phyloP scores from a whole-genome alignment of 1,140 invertebrate species.

The Pseudobourletiella spinata region DNA sequence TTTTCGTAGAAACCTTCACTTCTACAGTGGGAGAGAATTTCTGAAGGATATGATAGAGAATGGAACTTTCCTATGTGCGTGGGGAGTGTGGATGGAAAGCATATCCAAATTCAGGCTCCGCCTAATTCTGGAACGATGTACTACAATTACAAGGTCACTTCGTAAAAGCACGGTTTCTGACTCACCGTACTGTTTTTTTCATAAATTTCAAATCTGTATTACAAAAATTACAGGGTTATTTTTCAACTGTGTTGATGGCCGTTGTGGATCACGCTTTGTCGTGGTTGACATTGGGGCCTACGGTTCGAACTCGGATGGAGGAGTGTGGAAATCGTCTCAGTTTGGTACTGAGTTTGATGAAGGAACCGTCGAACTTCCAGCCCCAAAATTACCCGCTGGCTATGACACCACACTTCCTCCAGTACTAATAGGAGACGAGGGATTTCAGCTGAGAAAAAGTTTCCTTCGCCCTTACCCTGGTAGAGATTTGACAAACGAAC shows the following conservation, averaged over 20 bases:
- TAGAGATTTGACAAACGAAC: no score
- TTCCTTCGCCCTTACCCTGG: slow-evolving; percentile 1
- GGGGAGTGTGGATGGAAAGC: slow-evolving; percentile 22
- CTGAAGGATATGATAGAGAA: slow-evolving; percentile 38
- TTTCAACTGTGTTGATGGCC: slow-evolving; percentile 38
- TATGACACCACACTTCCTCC: background rate
- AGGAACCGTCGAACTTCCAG: slow-evolving; percentile 5
- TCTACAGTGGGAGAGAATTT: slow-evolving; percentile 36
- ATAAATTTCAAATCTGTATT: slow-evolving; percentile 13
- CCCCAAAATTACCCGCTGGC: background rate
- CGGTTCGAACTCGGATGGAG: no score
- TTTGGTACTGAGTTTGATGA: slow-evolving; percentile 13
- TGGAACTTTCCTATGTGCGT: no score
- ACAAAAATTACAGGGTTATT: no score
- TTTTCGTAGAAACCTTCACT: slow-evolving; percentile 36
- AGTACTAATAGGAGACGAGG: slow-evolving; percentile 1
- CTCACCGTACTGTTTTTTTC: background rate
- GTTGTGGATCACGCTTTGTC: slow-evolving; percentile 36
- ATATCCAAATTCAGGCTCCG: no score
- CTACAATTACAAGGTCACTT: slow-evolving; percentile 45
- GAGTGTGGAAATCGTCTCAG: slow-evolving; percentile 7
- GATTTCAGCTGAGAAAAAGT: background rate
- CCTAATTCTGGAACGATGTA: slow-evolving; percentile 40
- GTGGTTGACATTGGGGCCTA: slow-evolving; percentile 1
- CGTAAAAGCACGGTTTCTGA: no score